Percentiles rank a stretch among this genome's conserved stretches.
Evolutionary conservation across 2,113 vertebrate genomes (phyloP).

Genomic region (Seriola rivoliana): DNA sequence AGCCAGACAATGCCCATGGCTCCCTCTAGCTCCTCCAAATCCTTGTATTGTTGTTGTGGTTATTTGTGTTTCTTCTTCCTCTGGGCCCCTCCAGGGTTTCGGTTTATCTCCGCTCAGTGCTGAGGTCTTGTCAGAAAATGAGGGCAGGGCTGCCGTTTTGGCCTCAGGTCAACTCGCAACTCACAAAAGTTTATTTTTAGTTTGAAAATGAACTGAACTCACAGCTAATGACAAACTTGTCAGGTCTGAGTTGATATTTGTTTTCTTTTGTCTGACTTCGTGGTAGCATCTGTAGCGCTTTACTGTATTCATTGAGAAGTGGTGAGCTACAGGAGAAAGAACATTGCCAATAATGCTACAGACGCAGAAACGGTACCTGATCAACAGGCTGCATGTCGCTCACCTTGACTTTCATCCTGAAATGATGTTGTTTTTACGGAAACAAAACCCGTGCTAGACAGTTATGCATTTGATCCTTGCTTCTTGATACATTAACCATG

Average conservation of each 20-base stretch:
- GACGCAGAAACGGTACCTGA: background rate
- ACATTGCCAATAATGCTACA: background rate
- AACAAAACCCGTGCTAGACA: background rate
- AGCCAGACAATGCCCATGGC: slow-evolving; percentile 76
- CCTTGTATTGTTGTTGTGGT: slow-evolving; percentile 78
- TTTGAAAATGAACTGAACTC: slow-evolving; percentile 53
- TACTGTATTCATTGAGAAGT: background rate
- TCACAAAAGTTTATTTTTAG: slow-evolving; percentile 59
- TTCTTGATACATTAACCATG: background rate
- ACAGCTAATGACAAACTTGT: slow-evolving; percentile 43
- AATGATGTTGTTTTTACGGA: background rate
- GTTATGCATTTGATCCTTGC: background rate
- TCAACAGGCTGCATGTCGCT: background rate
- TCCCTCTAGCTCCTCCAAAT: slow-evolving; percentile 75
- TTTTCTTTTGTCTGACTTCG: background rate
- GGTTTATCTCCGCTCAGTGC: slow-evolving; percentile 71
- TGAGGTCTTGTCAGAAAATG: slow-evolving; percentile 78
- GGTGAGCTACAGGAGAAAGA: background rate
- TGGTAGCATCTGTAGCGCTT: slow-evolving; percentile 4
- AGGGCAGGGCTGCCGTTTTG: slow-evolving; percentile 70
- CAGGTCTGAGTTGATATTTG: slow-evolving; percentile 9
- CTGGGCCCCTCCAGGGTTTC: slow-evolving; percentile 66
- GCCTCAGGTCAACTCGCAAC: slow-evolving; percentile 64
- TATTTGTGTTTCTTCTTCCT: slow-evolving; percentile 76
- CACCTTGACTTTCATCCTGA: slow-evolving; percentile 9